phyloP scores from a whole-genome alignment of 2,113 vertebrate genomes.

The Herpetotheres cachinnans region DNA sequence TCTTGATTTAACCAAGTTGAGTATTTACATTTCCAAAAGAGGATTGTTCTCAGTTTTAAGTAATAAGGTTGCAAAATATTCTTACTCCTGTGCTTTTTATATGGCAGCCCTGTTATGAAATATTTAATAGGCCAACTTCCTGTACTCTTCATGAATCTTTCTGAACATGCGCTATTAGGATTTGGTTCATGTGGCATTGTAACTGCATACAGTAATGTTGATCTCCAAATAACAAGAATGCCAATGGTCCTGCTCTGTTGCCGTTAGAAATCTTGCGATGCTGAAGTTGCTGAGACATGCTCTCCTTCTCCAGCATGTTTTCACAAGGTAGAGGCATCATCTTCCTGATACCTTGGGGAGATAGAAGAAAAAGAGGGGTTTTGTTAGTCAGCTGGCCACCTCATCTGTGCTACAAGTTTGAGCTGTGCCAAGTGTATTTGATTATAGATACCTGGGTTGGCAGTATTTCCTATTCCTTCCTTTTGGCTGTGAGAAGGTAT shows the following conservation, averaged over 20 bases:
- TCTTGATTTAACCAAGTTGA: conserved; percentile 79
- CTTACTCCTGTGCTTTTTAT: not conserved
- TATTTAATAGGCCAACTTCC: not conserved
- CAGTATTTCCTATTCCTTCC: not conserved
- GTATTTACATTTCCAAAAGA: conserved; percentile 27
- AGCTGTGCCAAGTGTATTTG: not conserved
- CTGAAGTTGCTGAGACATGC: not conserved
- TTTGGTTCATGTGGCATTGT: not conserved
- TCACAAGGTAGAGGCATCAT: not conserved
- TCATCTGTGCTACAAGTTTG: fast-evolving
- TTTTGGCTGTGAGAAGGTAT: not conserved
- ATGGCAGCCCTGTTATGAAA: not conserved
- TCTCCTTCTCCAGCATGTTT: not conserved
- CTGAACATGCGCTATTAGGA: not conserved
- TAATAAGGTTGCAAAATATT: not conserved
- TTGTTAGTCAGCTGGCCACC: not conserved
- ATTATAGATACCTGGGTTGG: not conserved
- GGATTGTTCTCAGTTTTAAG: conserved; percentile 10
- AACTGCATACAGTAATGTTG: not conserved
- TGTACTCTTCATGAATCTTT: not conserved
- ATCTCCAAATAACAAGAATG: not conserved
- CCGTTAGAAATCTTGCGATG: not conserved
- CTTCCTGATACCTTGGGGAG: not conserved
- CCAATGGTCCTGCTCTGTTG: not conserved
- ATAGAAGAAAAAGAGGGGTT: not conserved